Base-by-base conservation (phyloP, 2,888 invertebrate genomes). In the Drosophila borealis region DNA sequence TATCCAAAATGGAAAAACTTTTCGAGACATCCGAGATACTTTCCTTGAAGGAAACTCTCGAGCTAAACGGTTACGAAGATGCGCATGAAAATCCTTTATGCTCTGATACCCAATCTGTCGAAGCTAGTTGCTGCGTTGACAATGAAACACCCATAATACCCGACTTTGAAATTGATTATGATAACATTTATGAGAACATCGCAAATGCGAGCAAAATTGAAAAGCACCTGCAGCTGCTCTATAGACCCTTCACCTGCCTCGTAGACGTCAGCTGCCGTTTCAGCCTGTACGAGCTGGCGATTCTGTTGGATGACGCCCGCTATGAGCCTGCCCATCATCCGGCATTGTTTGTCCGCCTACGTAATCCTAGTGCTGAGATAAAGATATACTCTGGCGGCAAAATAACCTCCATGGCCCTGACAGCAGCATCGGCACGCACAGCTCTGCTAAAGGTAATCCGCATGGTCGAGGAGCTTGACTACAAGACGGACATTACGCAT, bases 241-340 rank as follows among this genome's bases (percentile, higher is more conserved):
- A 74, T 17, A 66, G 80, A 57, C 88, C 88, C 4, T 84, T 88
- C 25, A 74, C 50, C 8, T 78, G 80, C 14, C 2, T 48, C 2
- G 70, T 80, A n/a, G 80, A 88, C 25, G 33, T 75, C 41, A 64
- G 57, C 4, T 82, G 75, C 13, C 65, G 48, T 0, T 80, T 80
- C 8, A 73, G 63, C 5, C 55, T 84, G 17, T 70, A 54, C n/a
- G 78, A 88, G 9, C 29, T 84, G 42, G 54, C 80, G 4, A 61
- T 80, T 10, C 44, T 85, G 0, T 5, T 88, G n/a, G 60, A 71
- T n/a, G 55, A 80, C 6, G 25, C 68, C 0, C 67, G 63, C 11
- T 88, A 71, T 39, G 86, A 88, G 14, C 78, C 88, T 2, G 63
- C 59, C 5, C 37, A 39, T 4, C 78, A 86, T 54, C 80, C 83